Evolutionary conservation across 2,888 invertebrate species (phyloP), one percentile per base, ranked within the genome.

Genomic region (Drosophila phalerata): DNA sequence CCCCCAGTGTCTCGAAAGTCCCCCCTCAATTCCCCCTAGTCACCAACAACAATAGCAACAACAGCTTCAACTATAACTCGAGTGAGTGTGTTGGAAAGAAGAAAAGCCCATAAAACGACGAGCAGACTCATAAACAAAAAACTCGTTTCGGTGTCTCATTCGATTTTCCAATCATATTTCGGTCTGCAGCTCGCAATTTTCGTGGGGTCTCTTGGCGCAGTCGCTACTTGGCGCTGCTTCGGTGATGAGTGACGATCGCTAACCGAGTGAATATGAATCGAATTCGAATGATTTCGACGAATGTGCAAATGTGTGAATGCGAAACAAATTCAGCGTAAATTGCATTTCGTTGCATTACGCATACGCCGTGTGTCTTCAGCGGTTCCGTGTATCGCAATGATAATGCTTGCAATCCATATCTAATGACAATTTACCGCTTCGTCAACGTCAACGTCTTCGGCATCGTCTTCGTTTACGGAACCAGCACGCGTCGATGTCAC

Each of bases 201-300:
- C 42, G 57, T 19, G 42, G 45, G 30, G 17, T 17, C 61, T 30
- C 30, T 49, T 17, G 38, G 56, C 70, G 76, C 85, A 89, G 89
- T 85, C 86, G 85, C 85, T 69, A 37, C 63, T 75, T 64, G 64
- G 53, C 75, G 83, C 68, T 82, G 86, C 72, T 73, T 57, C 63
- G 32, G 67, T 71, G 71, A 45, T 55, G 80, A 82, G 74, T 58
- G 79, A 34, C 71, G 71, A 49, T 57, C 47, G 69, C 56, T 49
- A 43, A 32, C 22, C 37, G 10, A 57, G 53, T 61, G 57, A 53
- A 60, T 43, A 25, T 61, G 32, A 64, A 28, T 58, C 22, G 38
- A 25, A n/a, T 37, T 15, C 17, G 15, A 38, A 38, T 6, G 15
- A 22, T 28, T 28, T 8, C 30, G 37, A 32, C 43, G 52, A 28